Conservation (phyloP, 2,888 invertebrate species). For the Ctenicera cuprea region DNA sequence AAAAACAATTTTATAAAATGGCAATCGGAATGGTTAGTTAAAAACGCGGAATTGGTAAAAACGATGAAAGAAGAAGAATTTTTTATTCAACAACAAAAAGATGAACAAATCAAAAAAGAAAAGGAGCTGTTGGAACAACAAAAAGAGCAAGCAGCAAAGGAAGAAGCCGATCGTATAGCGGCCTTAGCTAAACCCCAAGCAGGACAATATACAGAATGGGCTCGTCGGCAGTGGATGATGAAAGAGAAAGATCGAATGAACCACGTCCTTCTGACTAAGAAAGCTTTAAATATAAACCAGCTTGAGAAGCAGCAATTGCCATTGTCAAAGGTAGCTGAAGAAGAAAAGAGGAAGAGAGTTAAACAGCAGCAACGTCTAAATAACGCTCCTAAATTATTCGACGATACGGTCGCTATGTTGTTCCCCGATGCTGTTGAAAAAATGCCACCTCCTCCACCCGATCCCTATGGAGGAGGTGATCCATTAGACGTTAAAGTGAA, state of each 20-base stretch:
- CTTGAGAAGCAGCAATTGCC: constrained; percentile 79
- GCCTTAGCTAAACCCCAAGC: constrained; percentile 51
- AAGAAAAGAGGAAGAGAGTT: constrained; percentile 76
- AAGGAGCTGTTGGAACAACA: constrained; percentile 73
- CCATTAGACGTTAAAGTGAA: constrained; percentile 70
- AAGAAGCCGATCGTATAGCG: constrained; percentile 55
- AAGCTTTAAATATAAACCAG: constrained; percentile 77
- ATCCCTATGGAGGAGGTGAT: constrained; percentile 65
- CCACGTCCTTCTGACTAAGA: constrained; percentile 78
- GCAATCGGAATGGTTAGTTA: constrained; percentile 77
- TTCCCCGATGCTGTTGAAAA: constrained; percentile 78
- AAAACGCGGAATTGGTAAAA: constrained; percentile 1
- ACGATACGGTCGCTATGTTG: constrained; percentile 78
- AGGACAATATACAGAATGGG: constrained; percentile 70
- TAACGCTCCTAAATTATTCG: constrained; percentile 78
- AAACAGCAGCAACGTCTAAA: constrained; percentile 77
- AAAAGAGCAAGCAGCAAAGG: constrained; percentile 50
- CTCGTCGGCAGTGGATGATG: constrained; percentile 74
- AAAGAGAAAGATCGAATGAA: constrained; percentile 81
- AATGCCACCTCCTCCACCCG: constrained; percentile 71
- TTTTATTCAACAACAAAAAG: constrained; percentile 41
- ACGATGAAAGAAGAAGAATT: background rate
- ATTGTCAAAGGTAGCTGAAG: constrained; percentile 76
- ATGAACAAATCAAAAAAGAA: constrained; percentile 69
- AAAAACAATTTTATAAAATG: constrained; percentile 75